A percentile compares a stretch with the other conserved stretches of the same genome.
Conservation (phyloP, 2,797 vertebrate species). For the Chlorospingus semifuscus region DNA sequence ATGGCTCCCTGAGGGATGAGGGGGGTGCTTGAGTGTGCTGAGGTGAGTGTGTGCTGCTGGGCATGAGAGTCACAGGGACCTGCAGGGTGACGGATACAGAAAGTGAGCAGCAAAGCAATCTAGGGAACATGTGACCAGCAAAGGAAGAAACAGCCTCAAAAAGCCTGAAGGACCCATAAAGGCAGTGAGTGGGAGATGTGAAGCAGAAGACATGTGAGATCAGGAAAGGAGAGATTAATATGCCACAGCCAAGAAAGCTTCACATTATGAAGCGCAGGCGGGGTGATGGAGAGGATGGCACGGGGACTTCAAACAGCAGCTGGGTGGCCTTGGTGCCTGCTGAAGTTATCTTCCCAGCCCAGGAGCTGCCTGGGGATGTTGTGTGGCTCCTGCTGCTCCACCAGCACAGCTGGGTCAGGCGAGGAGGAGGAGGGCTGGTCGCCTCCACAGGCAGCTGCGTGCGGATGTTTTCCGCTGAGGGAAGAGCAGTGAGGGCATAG, state of each 20-base stretch:
- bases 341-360: background rate
- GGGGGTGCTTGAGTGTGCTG: rapidly evolving
- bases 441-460: background rate
- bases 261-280: background rate
- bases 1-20: rapidly evolving
- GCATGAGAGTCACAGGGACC: background rate
- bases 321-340: conserved; percentile 10
- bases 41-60: background rate
- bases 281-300: background rate
- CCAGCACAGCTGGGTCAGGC: background rate
- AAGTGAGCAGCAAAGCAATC: background rate
- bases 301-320: conserved; percentile 31
- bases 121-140: background rate
- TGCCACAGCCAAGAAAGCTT: background rate
- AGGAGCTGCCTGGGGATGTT: background rate
- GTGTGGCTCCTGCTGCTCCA: background rate
- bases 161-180: background rate
- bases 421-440: background rate
- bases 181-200: background rate
- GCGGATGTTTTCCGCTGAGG: conserved; percentile 20
- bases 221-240: background rate
- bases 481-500: background rate
- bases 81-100: background rate
- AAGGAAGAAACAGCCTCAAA: background rate
- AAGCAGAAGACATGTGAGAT: background rate